phyloP scores from a whole-genome alignment of 2,113 vertebrate genomes.

The Rhegmatorhina hoffmannsi region DNA sequence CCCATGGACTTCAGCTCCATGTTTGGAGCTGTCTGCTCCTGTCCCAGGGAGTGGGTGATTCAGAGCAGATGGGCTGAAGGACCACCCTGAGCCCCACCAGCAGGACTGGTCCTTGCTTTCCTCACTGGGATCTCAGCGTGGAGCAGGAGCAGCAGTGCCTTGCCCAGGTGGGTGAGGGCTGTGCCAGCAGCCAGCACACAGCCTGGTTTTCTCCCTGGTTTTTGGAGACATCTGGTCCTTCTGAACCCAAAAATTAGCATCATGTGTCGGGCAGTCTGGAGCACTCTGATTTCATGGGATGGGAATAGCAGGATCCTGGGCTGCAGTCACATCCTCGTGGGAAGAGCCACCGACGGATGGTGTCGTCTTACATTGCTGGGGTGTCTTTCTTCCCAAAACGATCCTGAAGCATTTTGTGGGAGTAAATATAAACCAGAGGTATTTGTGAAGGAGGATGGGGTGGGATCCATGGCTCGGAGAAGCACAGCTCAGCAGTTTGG shows the following conservation, averaged over 20 bases:
- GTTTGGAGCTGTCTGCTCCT: conserved; percentile 1
- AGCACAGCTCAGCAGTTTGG: not conserved
- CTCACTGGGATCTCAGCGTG: not conserved
- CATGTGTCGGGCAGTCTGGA: rapidly evolving
- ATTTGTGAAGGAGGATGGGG: not conserved
- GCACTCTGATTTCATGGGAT: not conserved
- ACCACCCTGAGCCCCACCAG: not conserved
- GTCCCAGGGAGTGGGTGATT: not conserved
- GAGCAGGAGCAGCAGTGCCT: not conserved
- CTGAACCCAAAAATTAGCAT: not conserved
- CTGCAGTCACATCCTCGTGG: not conserved
- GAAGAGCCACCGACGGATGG: not conserved
- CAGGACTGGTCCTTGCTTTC: not conserved
- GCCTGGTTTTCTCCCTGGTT: rapidly evolving
- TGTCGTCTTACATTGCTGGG: not conserved
- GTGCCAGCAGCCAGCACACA: not conserved
- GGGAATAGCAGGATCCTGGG: not conserved
- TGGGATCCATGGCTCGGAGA: not conserved
- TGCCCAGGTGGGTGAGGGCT: not conserved
- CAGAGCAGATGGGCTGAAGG: conserved; percentile 15
- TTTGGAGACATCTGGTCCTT: not conserved
- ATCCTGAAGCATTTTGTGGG: not conserved
- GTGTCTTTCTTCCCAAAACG: not conserved
- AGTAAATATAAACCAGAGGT: not conserved
- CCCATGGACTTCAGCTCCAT: not conserved